Percentiles rank a stretch among this genome's conserved stretches.
These are phyloP conservation scores for Tarsius wallacei DNA, from an alignment of 2,797 vertebrate species.

Conservation along the genomic window DNA sequence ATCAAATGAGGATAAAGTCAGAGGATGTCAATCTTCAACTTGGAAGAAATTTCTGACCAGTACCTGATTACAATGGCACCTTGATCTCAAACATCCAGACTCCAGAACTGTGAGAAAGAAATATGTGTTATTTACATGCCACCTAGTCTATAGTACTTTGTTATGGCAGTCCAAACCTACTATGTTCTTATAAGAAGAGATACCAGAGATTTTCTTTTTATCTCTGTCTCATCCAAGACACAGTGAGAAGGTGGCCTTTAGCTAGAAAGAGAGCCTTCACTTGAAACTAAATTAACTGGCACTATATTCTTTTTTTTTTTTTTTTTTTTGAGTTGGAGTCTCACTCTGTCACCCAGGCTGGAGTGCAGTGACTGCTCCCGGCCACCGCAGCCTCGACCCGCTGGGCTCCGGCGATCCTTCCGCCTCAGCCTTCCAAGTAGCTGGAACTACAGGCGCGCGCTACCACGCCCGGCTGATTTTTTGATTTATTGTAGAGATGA, in stretches of 20 bases:
- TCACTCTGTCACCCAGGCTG: no score
- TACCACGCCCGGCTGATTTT: no score
- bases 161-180: neutral
- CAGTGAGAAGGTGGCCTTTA: neutral
- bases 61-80: neutral
- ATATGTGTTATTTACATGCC: neutral
- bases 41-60: neutral
- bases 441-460: no score
- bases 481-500: no score
- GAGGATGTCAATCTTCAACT: neutral
- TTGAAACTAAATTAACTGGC: neutral
- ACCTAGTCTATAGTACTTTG: neutral
- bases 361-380: no score
- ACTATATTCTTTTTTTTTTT: neutral
- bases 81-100: neutral
- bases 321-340: no score
- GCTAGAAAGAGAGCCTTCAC: neutral
- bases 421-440: no score
- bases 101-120: neutral
- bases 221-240: neutral
- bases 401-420: no score
- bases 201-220: neutral
- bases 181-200: neutral
- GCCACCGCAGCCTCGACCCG: no score
- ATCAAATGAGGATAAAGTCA: neutral